Base-by-base conservation (phyloP, 2,888 invertebrate genomes). In the Agrotis exclamationis region DNA sequence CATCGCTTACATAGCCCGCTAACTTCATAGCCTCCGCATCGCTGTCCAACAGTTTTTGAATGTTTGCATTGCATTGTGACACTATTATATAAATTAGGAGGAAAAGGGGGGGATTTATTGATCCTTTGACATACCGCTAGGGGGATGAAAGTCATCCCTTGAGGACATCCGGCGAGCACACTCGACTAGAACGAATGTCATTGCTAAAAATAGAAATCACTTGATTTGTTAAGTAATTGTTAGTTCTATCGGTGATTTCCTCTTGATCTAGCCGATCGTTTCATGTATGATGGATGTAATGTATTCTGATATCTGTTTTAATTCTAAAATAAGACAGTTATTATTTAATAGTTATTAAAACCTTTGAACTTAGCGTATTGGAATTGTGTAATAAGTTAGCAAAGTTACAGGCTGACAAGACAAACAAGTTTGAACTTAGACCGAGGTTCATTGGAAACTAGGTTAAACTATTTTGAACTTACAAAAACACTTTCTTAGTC, bases 31-130 rank as follows among this genome's bases (percentile, higher is more conserved):
- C 90, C 86, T 39, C 73, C 63, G 76, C 64, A 56, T 44, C 54
- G 67, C 83, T 87, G 91, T 87, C 91, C 92, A 88, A 89, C 88
- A 89, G 88, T 90, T 92, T 91, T 92, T 90, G 91, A 92, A 88
- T 89, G 92, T 92, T 91, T 90, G 90, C 88, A 86, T 90, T 91
- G 91, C 91, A 88, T 86, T 88, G 90, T 89, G 90, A 86, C 89
- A 88, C 86, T 88, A 85, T 89, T 89, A 88, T 88, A 91, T 91
- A 90, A 91, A 91, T 89, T 90, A 90, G 88, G 88, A 89, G 87
- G 86, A n/a, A 59, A 39, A 44, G 24, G 88, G 86, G 84, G 76
- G 82, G 84, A 87, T 90, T 88, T 92, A 93, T 92, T 88, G 92
- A 93, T 89, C 85, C 85, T 85, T 83, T 85, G 85, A 88, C 80